phyloP scores from a whole-genome alignment of 2,797 vertebrate species.

The Ataeniobius toweri region DNA sequence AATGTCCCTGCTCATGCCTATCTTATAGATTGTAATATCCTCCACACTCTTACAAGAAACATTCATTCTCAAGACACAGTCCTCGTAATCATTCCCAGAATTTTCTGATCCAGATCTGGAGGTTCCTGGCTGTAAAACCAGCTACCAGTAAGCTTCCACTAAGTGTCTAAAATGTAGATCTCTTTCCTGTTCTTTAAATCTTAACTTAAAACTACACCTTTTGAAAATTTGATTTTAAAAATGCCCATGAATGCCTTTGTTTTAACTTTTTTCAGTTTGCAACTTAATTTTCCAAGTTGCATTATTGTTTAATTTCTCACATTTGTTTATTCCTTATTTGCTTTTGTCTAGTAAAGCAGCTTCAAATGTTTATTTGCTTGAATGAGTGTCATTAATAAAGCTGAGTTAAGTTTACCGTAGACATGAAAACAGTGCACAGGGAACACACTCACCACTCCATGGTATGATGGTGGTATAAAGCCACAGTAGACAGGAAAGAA shows the following conservation, averaged over 20 bases:
- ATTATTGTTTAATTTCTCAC: neutral
- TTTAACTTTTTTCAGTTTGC: neutral
- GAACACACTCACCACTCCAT: constrained; percentile 86
- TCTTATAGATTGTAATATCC: neutral
- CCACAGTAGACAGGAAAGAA: constrained; percentile 90
- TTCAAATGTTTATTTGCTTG: neutral
- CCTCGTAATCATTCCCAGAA: neutral
- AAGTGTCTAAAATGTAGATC: neutral
- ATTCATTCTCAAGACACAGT: neutral
- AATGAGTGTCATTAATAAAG: neutral
- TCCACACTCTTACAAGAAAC: no score
- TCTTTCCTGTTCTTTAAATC: neutral
- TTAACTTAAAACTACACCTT: neutral
- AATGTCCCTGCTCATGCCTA: neutral
- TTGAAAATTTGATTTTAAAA: neutral
- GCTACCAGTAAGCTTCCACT: neutral
- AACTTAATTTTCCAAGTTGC: neutral
- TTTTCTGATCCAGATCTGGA: neutral
- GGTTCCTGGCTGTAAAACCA: neutral
- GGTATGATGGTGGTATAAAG: constrained; percentile 87
- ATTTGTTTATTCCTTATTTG: neutral
- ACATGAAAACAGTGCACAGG: neutral
- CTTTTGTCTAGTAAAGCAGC: neutral
- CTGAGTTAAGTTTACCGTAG: no score
- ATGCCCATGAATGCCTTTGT: neutral